These are phyloP conservation scores for Lomographa bimaculata DNA, from an alignment of 2,888 invertebrate species.

Conservation along the genomic window DNA sequence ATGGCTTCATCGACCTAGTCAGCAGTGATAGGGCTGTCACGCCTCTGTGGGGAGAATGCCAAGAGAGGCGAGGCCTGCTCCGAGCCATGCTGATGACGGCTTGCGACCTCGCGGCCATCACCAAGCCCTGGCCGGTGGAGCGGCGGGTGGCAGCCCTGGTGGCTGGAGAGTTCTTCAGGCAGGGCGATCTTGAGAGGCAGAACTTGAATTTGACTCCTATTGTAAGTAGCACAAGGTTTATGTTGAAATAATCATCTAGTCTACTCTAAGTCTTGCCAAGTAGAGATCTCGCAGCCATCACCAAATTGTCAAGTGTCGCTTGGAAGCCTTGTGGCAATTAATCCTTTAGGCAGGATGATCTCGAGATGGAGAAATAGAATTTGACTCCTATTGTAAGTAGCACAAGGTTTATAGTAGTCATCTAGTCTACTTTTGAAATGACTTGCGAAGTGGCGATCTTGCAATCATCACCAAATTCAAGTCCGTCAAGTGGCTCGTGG, in stretches of 20 bases:
- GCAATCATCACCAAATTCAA: constrained; percentile 98
- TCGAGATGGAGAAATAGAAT: constrained; percentile 93
- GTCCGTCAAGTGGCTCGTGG: constrained; percentile 96
- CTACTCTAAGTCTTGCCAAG: constrained; percentile 95
- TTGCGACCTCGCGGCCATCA: constrained; percentile 96
- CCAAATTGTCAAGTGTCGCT: constrained; percentile 96
- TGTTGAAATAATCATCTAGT: too few relatives aligned
- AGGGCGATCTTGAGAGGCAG: constrained; percentile 95
- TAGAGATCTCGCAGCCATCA: constrained; percentile 97
- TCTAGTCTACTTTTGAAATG: too few relatives aligned
- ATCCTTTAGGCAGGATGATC: constrained; percentile 96
- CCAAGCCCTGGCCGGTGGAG: constrained; percentile 97
- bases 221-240: constrained; percentile 81
- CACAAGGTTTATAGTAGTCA: too few relatives aligned
- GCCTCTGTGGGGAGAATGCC: constrained; percentile 86
- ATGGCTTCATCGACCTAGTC: constrained; percentile 91
- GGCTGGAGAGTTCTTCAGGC: constrained; percentile 96
- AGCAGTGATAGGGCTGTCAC: constrained; percentile 59
- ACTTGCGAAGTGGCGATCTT: constrained; percentile 98
- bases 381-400: constrained; percentile 93
- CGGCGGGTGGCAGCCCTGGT: constrained; percentile 96
- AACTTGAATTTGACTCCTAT: constrained; percentile 96
- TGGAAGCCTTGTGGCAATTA: constrained; percentile 96
- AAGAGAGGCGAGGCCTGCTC: constrained; percentile 91
- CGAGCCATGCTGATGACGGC: constrained; percentile 98